Percentiles rank a stretch among this genome's conserved stretches.
Evolutionary conservation across 1,140 invertebrate genomes (phyloP).

Genomic region (Apis dorsata): DNA sequence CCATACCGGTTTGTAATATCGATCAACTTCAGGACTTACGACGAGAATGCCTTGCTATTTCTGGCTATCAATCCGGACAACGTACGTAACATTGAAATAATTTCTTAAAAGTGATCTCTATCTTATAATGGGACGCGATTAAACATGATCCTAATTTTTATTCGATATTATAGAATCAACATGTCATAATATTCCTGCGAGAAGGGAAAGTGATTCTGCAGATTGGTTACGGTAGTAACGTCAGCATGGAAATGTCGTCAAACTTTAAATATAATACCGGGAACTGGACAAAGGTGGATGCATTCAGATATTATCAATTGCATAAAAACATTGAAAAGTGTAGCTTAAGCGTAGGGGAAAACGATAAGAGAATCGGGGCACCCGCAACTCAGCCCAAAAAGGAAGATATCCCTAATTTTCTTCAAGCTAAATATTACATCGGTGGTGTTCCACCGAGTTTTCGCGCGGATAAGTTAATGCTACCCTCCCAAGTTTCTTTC

Average conservation of each 20-base stretch:
- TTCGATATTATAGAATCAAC: conserved; percentile 83
- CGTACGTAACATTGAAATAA: conserved; percentile 69
- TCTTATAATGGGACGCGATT: too few species aligned
- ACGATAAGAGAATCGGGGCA: conserved; percentile 84
- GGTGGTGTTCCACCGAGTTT: conserved; percentile 90
- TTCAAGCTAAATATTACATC: conserved; percentile 85
- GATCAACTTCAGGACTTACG: conserved; percentile 91
- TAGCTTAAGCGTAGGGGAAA: conserved; percentile 84
- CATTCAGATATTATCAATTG: conserved; percentile 78
- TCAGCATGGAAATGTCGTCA: conserved; percentile 84
- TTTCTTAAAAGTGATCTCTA: neutral
- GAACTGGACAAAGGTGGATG: conserved; percentile 88
- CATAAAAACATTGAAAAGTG: conserved; percentile 79
- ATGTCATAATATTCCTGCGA: conserved; percentile 87
- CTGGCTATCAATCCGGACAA: conserved; percentile 87
- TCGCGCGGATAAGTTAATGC: conserved; percentile 66
- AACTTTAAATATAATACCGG: conserved; percentile 90
- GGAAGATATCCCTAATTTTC: conserved; percentile 84
- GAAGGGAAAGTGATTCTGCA: conserved; percentile 88
- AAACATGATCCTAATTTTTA: neutral
- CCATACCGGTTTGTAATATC: conserved; percentile 88
- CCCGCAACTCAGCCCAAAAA: conserved; percentile 82
- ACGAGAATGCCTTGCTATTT: conserved; percentile 93
- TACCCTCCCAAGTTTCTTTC: conserved; percentile 82
- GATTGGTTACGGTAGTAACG: conserved; percentile 85